These are phyloP conservation scores for Acanthosepion lycidas DNA, from an alignment of 2,888 invertebrate genomes.

Conservation along the genomic window DNA sequence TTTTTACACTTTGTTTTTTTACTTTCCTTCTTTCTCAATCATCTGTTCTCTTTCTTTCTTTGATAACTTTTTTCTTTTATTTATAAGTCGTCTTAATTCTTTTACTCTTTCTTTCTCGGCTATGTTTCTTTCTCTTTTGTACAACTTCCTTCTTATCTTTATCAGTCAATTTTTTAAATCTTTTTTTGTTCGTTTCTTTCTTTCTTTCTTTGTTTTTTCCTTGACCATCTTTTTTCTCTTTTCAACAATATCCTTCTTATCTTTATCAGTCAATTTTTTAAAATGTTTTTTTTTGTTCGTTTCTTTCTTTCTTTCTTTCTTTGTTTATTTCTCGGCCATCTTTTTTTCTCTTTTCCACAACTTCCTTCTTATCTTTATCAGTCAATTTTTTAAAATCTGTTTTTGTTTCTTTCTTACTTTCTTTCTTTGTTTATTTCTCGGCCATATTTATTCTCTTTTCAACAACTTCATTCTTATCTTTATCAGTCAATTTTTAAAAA, in stretches of 20 bases:
- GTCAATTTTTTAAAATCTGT: not conserved
- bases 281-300: too few species aligned
- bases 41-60: too few species aligned
- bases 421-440: not conserved
- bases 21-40: not conserved
- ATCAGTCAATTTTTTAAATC: not conserved
- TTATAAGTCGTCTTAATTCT: not conserved
- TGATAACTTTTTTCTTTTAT: not conserved
- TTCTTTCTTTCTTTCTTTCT: not conserved
- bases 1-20: not conserved
- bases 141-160: not conserved
- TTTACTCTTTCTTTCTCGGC: too few species aligned
- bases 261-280: too few species aligned
- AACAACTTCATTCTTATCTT: too few species aligned
- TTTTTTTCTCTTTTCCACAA: not conserved
- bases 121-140: not conserved
- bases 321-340: not conserved
- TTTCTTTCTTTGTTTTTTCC: not conserved
- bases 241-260: too few species aligned
- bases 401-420: not conserved
- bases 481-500: too few species aligned
- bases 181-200: fast-evolving
- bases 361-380: not conserved
- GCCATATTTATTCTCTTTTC: not conserved
- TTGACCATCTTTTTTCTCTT: not conserved